Conservation (phyloP, 2,113 vertebrate genomes). For the Bucco capensis region DNA sequence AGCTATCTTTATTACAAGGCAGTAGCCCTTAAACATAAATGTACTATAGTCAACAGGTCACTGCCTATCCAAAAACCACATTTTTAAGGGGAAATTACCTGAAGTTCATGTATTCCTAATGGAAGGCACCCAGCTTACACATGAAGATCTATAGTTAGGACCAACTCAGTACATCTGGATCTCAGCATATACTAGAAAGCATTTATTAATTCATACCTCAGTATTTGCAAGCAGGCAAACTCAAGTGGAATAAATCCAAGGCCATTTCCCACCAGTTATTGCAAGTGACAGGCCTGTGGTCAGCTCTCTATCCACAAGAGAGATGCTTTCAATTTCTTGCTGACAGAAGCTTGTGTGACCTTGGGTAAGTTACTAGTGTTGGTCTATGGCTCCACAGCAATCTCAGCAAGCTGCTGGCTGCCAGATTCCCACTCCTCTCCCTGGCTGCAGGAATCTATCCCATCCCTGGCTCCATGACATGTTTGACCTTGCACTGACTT, state of each 20-base stretch:
- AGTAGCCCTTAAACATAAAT: neutral
- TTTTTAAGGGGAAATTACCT: neutral
- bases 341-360: constrained; percentile 19
- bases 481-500: neutral
- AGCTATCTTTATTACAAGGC: neutral
- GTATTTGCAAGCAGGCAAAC: neutral
- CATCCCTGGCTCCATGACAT: neutral
- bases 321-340: constrained; percentile 8
- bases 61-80: neutral
- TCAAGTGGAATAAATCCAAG: neutral
- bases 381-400: neutral
- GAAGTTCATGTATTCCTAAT: neutral
- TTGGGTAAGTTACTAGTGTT: neutral
- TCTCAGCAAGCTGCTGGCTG: neutral
- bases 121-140: neutral
- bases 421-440: neutral
- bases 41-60: neutral
- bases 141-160: neutral
- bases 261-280: neutral
- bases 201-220: neutral
- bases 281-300: neutral
- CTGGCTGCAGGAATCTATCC: neutral
- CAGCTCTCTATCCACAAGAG: neutral
- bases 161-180: neutral
- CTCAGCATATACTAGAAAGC: neutral